Evolutionary conservation across 1,140 invertebrate genomes (phyloP).

Genomic region (Magallana ariakensis): DNA sequence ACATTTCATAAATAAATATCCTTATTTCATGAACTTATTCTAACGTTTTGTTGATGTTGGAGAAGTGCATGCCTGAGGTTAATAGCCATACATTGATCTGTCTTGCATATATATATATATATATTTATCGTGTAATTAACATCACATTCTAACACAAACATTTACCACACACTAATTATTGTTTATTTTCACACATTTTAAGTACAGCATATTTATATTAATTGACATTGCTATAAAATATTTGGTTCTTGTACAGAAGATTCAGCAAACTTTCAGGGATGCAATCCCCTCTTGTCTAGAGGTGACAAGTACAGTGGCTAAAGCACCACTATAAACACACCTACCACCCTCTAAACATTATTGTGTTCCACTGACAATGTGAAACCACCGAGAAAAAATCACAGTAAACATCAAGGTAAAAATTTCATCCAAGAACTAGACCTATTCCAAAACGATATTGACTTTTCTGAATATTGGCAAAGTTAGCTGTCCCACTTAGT

Average conservation of each 20-base stretch:
- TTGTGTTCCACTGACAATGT: not conserved
- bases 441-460: constrained; percentile 81
- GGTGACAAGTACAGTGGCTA: not conserved
- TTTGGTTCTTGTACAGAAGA: not conserved
- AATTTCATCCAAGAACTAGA: constrained; percentile 78
- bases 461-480: constrained; percentile 80
- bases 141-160: not conserved
- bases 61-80: not conserved
- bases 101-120: not conserved
- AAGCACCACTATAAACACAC: not conserved
- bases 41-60: not conserved
- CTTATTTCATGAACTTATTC: not conserved
- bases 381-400: not conserved
- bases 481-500: constrained; percentile 95
- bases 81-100: not conserved
- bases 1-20: not conserved
- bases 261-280: not conserved
- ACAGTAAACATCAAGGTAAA: not conserved
- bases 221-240: not conserved
- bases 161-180: constrained; percentile 16
- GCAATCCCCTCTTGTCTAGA: not conserved
- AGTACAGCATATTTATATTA: constrained; percentile 4
- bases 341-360: not conserved
- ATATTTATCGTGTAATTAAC: too few species aligned
- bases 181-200: constrained; percentile 7